Evolutionary conservation across 1,140 invertebrate species (phyloP).

Genomic region (Zaprionus ghesquierei): DNA sequence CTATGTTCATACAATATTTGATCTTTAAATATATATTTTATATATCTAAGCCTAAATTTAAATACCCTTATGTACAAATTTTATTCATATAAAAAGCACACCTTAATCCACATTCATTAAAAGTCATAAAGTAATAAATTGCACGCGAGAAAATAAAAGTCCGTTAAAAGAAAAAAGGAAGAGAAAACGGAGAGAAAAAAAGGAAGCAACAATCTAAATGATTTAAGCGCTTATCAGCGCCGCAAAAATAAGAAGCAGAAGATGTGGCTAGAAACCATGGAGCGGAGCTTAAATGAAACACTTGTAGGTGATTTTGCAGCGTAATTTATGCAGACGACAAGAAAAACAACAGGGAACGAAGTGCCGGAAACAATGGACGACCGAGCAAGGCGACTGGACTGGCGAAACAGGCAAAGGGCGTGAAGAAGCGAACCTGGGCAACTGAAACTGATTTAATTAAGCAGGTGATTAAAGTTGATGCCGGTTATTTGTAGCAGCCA

Average conservation of each 20-base stretch:
- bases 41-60: not conserved
- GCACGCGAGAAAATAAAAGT: slow-evolving; percentile 5
- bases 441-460: slow-evolving; percentile 80
- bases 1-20: too few relatives aligned
- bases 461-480: slow-evolving; percentile 82
- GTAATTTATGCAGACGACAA: slow-evolving; percentile 68
- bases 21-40: not conserved
- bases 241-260: slow-evolving; percentile 16
- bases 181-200: slow-evolving; percentile 25
- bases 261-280: slow-evolving; percentile 31
- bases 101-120: slow-evolving; percentile 7
- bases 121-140: slow-evolving; percentile 13
- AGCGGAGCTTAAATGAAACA: slow-evolving; percentile 65
- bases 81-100: not conserved
- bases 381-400: not conserved
- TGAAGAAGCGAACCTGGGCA: slow-evolving; percentile 29
- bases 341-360: slow-evolving; percentile 13
- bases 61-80: too few relatives aligned
- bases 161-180: slow-evolving; percentile 10
- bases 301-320: slow-evolving; percentile 77
- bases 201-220: slow-evolving; percentile 39
- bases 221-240: slow-evolving; percentile 69
- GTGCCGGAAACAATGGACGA: slow-evolving; percentile 9
- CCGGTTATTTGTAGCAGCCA: slow-evolving; percentile 74
- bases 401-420: not conserved